A percentile compares a stretch with the other conserved stretches of the same genome.
phyloP scores from a whole-genome alignment of 2,888 invertebrate species.

The Tillus elongatus region DNA sequence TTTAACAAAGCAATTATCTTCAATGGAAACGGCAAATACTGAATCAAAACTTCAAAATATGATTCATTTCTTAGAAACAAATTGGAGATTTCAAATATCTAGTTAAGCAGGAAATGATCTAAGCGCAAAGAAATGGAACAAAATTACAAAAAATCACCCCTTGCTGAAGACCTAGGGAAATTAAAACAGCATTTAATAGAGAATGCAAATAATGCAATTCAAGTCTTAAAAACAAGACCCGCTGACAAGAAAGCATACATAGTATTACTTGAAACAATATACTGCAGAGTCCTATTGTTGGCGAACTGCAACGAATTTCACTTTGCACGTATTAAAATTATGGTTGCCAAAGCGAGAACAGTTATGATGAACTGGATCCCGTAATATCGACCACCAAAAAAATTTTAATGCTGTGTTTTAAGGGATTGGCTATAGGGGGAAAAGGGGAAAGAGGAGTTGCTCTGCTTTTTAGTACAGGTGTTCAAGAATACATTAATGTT shows the following conservation, averaged over 20 bases:
- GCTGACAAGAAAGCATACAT: slow-evolving; percentile 12
- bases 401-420: too few relatives aligned
- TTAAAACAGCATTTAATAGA: slow-evolving; percentile 15
- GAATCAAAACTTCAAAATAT: slow-evolving; percentile 22
- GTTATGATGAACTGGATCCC: too few relatives aligned
- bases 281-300: slow-evolving; percentile 22
- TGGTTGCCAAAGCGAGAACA: too few relatives aligned
- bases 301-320: slow-evolving; percentile 22
- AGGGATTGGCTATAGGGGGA: too few relatives aligned
- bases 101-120: slow-evolving; percentile 20
- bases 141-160: slow-evolving; percentile 14
- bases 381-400: too few relatives aligned
- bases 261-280: slow-evolving; percentile 20
- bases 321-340: slow-evolving; percentile 16
- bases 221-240: slow-evolving; percentile 9
- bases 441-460: too few relatives aligned
- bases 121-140: slow-evolving; percentile 15
- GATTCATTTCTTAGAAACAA: slow-evolving; percentile 18
- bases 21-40: too few relatives aligned
- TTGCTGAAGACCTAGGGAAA: slow-evolving; percentile 18
- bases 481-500: slow-evolving; percentile 2
- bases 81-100: slow-evolving; percentile 20
- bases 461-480: too few relatives aligned
- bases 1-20: slow-evolving; percentile 20
- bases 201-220: slow-evolving; percentile 7